Percentiles rank a stretch among this genome's conserved stretches.
Evolutionary conservation across 2,888 invertebrate species (phyloP).

Genomic region (Mythimna loreyi): DNA sequence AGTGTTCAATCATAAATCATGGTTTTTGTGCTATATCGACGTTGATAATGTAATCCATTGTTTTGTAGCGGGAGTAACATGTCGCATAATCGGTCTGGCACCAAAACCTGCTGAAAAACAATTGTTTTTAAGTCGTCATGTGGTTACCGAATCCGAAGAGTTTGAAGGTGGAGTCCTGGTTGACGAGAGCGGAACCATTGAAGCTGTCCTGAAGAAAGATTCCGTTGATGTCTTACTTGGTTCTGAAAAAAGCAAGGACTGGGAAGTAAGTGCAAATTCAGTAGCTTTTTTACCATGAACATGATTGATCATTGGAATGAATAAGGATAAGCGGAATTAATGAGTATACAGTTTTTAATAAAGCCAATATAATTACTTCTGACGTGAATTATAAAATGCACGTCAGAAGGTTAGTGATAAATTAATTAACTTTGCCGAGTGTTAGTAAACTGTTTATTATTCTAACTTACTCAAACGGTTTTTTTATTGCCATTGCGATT

Average conservation of each 20-base stretch:
- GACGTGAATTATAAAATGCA: conserved; percentile 3
- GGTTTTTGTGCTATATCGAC: neutral
- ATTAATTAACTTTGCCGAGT: conserved; percentile 7
- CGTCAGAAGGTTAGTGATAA: neutral
- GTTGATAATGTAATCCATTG: conserved; percentile 19
- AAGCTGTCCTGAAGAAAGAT: conserved; percentile 85
- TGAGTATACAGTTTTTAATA: neutral
- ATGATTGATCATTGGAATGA: neutral
- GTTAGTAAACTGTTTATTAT: neutral
- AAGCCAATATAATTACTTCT: too few relatives aligned
- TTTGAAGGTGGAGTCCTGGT: conserved; percentile 92
- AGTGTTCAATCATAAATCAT: conserved; percentile 31
- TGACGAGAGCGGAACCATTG: conserved; percentile 90
- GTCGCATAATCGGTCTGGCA: conserved; percentile 46
- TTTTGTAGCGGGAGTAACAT: conserved; percentile 53
- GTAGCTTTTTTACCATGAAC: neutral
- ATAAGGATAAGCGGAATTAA: conserved; percentile 1
- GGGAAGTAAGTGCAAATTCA: conserved; percentile 48
- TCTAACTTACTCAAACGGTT: too few relatives aligned
- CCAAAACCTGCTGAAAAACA: conserved; percentile 65
- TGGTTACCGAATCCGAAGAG: conserved; percentile 88
- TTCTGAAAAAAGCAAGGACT: conserved; percentile 65
- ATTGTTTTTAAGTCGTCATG: conserved; percentile 82
- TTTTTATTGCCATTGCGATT: conserved; percentile 4
- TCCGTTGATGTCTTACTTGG: conserved; percentile 74